Percentiles rank a stretch among this genome's conserved stretches.
Conservation (phyloP, 1,140 invertebrate genomes). For the Cephus cinctus region DNA sequence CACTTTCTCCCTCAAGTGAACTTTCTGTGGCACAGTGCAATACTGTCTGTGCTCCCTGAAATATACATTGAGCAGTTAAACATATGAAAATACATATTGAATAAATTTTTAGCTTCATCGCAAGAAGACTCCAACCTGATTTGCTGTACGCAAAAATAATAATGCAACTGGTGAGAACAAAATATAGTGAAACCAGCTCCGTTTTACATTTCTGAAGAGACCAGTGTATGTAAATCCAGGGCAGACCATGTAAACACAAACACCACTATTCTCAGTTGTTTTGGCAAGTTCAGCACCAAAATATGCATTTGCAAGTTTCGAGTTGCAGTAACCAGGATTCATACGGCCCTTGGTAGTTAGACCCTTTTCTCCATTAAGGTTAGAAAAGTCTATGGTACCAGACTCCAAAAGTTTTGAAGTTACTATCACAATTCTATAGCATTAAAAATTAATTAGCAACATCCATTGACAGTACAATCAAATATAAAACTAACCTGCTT, state of each 20-base stretch:
- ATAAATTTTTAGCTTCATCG: constrained; percentile 11
- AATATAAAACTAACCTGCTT: constrained; percentile 57
- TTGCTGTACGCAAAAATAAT: constrained; percentile 69
- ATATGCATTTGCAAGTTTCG: constrained; percentile 76
- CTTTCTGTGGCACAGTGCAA: constrained; percentile 73
- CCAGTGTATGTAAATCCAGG: constrained; percentile 85
- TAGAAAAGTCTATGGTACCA: constrained; percentile 72
- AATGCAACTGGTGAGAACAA: constrained; percentile 68
- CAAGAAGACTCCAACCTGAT: constrained; percentile 63
- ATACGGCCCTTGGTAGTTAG: constrained; percentile 53
- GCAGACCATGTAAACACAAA: constrained; percentile 75
- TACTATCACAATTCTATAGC: constrained; percentile 58
- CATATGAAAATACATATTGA: constrained; percentile 9
- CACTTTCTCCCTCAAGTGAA: constrained; percentile 62
- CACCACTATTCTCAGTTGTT: constrained; percentile 57
- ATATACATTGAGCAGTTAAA: constrained; percentile 16
- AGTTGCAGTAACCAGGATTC: constrained; percentile 75
- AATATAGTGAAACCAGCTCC: constrained; percentile 72
- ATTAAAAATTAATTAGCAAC: constrained; percentile 13
- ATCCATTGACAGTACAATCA: constrained; percentile 2
- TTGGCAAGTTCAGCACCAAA: constrained; percentile 66
- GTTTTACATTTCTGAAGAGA: constrained; percentile 66
- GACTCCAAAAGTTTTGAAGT: constrained; percentile 60
- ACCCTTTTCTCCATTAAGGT: constrained; percentile 64
- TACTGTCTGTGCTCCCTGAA: constrained; percentile 74